Evolutionary conservation across 2,888 invertebrate genomes (phyloP), one percentile per base, ranked within the genome.

Genomic region (Cremastinae sp.): DNA sequence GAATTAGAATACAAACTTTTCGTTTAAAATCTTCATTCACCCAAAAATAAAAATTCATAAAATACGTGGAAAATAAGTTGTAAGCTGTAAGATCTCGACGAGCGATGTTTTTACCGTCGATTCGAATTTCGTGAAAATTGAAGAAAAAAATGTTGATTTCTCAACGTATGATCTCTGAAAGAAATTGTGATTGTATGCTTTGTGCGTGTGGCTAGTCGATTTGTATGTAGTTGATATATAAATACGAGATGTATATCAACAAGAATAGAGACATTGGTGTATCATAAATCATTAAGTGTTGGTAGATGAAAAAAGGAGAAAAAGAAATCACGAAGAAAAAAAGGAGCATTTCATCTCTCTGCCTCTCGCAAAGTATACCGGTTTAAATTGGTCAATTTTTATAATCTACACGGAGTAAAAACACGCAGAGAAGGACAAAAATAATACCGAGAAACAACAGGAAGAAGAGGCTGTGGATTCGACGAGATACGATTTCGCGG

Each of bases 401-500:
- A 45, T 28, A 45, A 14, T 28, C 22, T 22, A 28, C 8, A 12
- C 10, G 16, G 1, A 14, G n/a, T 12, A 0, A 2, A 55, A 16
- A 55, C 16, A 55, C 16, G 37, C 37, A 12, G 12, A 14, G 12
- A 35, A 8, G 16, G 7, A 14, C 16, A 12, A 7, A 56, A 64
- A 10, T 51, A 61, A n/a, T 43, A 72, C 65, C 73, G 65, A 65
- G n/a, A n/a, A n/a, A n/a, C n/a, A n/a, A n/a, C n/a, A n/a, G n/a
- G n/a, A n/a, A n/a, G n/a, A n/a, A n/a, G n/a, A n/a, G n/a, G n/a
- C n/a, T 66, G 43, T 73, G 66, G 45, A 43, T 41, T 66, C 73
- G 59, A 73, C 66, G 73, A 73, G 53, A 64, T 73, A 73, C 66
- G 73, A 73, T 73, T 73, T 35, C 65, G 73, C 73, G 73, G 73